Percentiles rank a stretch among this genome's conserved stretches.
Conservation (phyloP, 2,113 vertebrate species). For the Mirza zaza region DNA sequence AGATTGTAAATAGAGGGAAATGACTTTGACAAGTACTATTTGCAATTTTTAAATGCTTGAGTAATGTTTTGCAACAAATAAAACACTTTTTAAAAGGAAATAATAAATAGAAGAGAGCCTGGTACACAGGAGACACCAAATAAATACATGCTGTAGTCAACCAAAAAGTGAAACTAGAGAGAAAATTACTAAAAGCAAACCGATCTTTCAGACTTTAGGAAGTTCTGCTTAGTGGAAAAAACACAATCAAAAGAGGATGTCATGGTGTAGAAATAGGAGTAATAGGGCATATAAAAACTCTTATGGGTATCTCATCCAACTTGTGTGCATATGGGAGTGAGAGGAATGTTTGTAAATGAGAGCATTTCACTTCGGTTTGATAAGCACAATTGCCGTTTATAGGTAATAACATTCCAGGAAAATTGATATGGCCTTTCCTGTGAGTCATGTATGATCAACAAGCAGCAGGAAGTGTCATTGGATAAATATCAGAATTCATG, state of each 20-base stretch:
- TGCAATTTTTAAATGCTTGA: not conserved
- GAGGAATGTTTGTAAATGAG: not conserved
- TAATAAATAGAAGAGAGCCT: not conserved
- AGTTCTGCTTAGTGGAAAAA: not conserved
- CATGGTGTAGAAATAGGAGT: not conserved
- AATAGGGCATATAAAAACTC: not conserved
- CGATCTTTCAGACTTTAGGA: not conserved
- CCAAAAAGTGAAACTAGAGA: not conserved
- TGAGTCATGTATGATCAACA: not conserved
- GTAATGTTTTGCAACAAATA: not conserved
- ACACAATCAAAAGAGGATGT: not conserved
- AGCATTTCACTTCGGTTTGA: not conserved
- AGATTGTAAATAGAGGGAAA: not conserved
- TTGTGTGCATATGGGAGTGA: not conserved
- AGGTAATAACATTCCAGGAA: not conserved
- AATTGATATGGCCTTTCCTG: not conserved
- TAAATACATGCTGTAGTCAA: not conserved
- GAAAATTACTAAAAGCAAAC: not conserved
- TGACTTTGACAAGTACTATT: not conserved
- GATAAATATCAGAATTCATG: not conserved
- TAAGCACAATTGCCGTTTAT: not conserved
- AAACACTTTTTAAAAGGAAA: not conserved
- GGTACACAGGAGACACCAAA: not conserved
- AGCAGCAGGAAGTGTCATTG: not conserved
- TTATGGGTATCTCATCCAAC: not conserved